Evolutionary conservation across 1,140 invertebrate species (phyloP), one percentile per base, ranked within the genome.

Genomic region (Trachelipus rathkii): DNA sequence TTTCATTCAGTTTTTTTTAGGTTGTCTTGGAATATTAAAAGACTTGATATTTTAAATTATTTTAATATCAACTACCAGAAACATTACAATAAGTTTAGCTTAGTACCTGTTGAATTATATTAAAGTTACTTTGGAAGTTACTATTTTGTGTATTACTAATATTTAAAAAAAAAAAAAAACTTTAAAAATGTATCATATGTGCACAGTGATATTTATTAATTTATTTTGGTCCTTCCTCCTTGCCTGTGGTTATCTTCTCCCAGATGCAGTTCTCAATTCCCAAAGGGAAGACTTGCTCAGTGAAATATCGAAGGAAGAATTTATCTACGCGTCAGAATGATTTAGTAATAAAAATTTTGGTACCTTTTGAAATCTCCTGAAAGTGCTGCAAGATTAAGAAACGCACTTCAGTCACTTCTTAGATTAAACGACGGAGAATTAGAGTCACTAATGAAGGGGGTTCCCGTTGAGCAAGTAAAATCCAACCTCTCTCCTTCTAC

Each of bases 401-500:
- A 46, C 9, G 73, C 60, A 6, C 33, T 75, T 46, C 53, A 44
- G 44, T 46, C 73, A 5, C 45, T 75, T 7, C 60, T 75, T 15
- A 60, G 44, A 7, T 67, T 75, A 44, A 75, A 75, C 44, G 73
- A 75, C 11, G 73, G 73, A 15, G 73, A 75, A 33, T 24, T 75
- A 0, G 24, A 68, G 43, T 66, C 73, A 7, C 53, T 75, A 9
- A 67, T 75, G 73, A 45, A 43, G 8, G 73, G 73, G 13, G 53
- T 68, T 15, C 60, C 66, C 44, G 24, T 67, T 11, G 45, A 68
- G n/a, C 10, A 46, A 9, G 8, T 75, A 23, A 67, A 60, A 0
- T 3, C 21, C 10, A 66, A 44, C 44, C 23, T 75, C 53, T 67
- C 73, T 4, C 73, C 73, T n/a, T 60, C 66, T 15, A 75, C 73